These are phyloP conservation scores for Sphecodes monilicornis DNA, from an alignment of 2,888 invertebrate genomes.

Conservation along the genomic window DNA sequence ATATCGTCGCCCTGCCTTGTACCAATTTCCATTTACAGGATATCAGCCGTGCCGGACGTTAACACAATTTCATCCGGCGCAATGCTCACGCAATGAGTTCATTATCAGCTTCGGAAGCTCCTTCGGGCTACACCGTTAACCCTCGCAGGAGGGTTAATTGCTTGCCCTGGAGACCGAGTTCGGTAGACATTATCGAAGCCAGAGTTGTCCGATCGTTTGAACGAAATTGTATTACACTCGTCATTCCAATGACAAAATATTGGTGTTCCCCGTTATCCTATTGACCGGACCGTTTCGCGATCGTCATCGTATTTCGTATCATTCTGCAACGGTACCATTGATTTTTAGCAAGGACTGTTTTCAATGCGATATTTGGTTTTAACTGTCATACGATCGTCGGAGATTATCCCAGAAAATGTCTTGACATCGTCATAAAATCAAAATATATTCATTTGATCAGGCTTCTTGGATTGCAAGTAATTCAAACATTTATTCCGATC, in stretches of 20 bases:
- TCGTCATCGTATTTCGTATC: not conserved
- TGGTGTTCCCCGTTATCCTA: not conserved
- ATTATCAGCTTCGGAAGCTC: constrained; percentile 38
- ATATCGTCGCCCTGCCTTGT: constrained; percentile 58
- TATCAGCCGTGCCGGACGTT: constrained; percentile 40
- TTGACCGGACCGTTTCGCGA: not conserved
- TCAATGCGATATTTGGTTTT: not conserved
- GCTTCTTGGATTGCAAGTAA: too few relatives aligned
- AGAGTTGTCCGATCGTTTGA: not conserved
- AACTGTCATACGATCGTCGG: too few relatives aligned
- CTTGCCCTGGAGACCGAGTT: constrained; percentile 14
- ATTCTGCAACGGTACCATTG: not conserved
- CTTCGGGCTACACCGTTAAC: constrained; percentile 39
- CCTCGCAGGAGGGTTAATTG: constrained; percentile 39
- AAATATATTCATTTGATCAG: too few relatives aligned
- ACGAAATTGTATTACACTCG: not conserved
- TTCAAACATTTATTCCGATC: too few relatives aligned
- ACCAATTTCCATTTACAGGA: constrained; percentile 70
- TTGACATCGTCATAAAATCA: too few relatives aligned
- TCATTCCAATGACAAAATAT: not conserved
- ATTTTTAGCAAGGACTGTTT: not conserved
- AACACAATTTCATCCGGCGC: constrained; percentile 45
- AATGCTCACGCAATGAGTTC: constrained; percentile 32
- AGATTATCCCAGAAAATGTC: too few relatives aligned
- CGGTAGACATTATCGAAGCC: not conserved